These are phyloP conservation scores for Gortyna flavago DNA, from an alignment of 2,888 invertebrate genomes.

Conservation along the genomic window DNA sequence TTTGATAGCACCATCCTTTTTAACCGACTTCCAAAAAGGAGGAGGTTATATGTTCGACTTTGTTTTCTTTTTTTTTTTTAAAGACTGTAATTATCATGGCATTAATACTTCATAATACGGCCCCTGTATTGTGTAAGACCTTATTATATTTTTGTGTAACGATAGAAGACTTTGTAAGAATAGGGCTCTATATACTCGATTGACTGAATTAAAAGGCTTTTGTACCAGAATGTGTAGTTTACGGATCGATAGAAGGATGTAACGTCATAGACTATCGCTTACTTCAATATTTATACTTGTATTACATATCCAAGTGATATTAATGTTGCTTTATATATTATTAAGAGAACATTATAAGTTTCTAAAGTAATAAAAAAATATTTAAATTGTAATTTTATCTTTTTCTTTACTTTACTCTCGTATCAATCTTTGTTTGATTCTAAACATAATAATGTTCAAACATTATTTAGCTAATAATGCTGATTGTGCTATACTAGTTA, in stretches of 20 bases:
- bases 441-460: constrained; percentile 8
- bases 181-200: constrained; percentile 12
- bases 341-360: constrained; percentile 58
- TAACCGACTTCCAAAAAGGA: too few species aligned
- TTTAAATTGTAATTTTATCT: constrained; percentile 34
- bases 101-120: too few species aligned
- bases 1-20: too few species aligned
- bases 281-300: constrained; percentile 51
- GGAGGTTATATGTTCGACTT: too few species aligned
- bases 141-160: neutral
- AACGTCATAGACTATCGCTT: constrained; percentile 38
- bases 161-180: constrained; percentile 7
- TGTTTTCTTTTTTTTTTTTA: too few species aligned
- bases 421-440: constrained; percentile 7
- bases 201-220: constrained; percentile 38
- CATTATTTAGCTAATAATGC: constrained; percentile 1
- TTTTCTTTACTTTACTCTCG: constrained; percentile 54
- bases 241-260: constrained; percentile 20
- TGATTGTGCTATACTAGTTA: constrained; percentile 36
- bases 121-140: neutral
- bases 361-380: constrained; percentile 50
- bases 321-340: constrained; percentile 72
- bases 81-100: too few species aligned
- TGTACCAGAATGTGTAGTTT: constrained; percentile 16
- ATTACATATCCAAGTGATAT: constrained; percentile 55